These are phyloP conservation scores for Antigone vipio DNA, from an alignment of 2,113 vertebrate genomes.

Conservation along the genomic window DNA sequence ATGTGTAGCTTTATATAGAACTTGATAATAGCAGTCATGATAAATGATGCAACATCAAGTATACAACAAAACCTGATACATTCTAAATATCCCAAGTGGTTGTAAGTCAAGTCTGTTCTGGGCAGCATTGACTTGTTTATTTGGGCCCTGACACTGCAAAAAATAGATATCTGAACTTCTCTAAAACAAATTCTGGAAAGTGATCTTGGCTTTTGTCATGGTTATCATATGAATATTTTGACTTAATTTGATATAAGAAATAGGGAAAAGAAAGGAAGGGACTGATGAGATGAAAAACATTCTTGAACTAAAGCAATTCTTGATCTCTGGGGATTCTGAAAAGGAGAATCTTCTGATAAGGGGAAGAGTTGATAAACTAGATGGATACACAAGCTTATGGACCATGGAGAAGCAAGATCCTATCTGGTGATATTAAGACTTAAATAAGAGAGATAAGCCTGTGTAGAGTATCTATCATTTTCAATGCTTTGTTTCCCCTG, in stretches of 20 bases:
- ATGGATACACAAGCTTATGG: neutral
- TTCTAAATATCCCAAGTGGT: neutral
- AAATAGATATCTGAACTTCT: neutral
- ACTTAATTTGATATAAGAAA: neutral
- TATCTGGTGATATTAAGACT: neutral
- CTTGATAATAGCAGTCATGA: neutral
- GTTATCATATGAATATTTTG: neutral
- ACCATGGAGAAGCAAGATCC: neutral
- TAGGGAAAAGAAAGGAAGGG: neutral
- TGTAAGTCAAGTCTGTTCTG: neutral
- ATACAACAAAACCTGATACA: neutral
- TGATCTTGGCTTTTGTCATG: neutral
- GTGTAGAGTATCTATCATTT: neutral
- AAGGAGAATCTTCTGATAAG: neutral
- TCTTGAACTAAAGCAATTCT: neutral
- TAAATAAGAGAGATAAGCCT: neutral
- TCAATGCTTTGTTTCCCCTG: neutral
- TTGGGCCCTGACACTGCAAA: neutral
- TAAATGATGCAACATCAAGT: neutral
- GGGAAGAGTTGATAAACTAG: neutral
- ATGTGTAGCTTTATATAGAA: neutral
- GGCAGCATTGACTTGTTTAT: neutral
- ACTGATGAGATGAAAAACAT: neutral
- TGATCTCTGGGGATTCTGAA: neutral
- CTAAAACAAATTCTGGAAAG: neutral